Evolutionary conservation across 1,140 invertebrate genomes (phyloP).

Genomic region (Tribolium madens): DNA sequence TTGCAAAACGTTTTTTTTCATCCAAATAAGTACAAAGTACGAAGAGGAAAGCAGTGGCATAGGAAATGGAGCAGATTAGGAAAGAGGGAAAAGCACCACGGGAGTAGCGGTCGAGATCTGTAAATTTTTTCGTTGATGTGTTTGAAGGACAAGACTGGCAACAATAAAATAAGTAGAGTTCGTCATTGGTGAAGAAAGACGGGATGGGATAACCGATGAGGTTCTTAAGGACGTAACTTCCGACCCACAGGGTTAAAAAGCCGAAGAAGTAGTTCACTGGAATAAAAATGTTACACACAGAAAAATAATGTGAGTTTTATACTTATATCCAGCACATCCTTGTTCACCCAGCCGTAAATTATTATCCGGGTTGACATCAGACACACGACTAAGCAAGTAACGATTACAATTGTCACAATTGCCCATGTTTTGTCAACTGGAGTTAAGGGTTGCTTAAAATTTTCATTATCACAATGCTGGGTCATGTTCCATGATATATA

Average conservation of each 20-base stretch:
- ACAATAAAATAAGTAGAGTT: background rate
- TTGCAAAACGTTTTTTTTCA: background rate
- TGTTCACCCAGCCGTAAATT: background rate
- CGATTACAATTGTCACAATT: background rate
- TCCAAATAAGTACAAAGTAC: background rate
- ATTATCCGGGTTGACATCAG: background rate
- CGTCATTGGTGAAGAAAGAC: background rate
- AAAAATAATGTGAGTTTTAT: background rate
- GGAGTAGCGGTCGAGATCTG: background rate
- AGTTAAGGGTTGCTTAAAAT: background rate
- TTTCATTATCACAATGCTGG: background rate
- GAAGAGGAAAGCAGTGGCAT: background rate
- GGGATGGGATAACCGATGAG: background rate
- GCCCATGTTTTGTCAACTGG: background rate
- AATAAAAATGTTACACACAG: background rate
- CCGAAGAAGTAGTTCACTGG: slow-evolving; percentile 3
- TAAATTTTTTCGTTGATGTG: background rate
- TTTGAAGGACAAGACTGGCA: background rate
- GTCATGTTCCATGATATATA: background rate
- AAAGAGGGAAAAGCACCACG: slow-evolving; percentile 7
- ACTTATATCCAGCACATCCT: background rate
- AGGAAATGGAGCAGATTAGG: background rate
- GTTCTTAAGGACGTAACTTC: background rate
- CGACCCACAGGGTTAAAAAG: background rate
- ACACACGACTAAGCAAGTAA: background rate